Base-by-base conservation (phyloP, 2,888 invertebrate species). In the Cosmopolites sordidus region DNA sequence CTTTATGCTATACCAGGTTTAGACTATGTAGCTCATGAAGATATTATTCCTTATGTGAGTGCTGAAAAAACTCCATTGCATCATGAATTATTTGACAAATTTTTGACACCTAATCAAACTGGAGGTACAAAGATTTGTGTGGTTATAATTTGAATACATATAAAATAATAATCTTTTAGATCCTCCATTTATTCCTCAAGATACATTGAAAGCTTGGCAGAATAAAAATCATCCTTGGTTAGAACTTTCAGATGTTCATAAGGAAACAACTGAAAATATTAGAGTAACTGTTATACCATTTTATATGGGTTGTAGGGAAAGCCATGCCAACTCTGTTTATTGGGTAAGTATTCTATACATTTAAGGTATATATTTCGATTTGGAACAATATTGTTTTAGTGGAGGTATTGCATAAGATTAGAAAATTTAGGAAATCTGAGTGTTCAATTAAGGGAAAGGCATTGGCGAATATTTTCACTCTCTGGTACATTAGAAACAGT, bases 241-340 rank as follows among this genome's bases (percentile, higher is more conserved):
- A 37, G 95, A 97, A 70, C 75, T 98, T 54, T 94, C 95, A 27
- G 95, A 96, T 75, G 97, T 98, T 6, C 96, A 97, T 71, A 89
- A 92, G 66, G 96, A 98, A 77, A 96, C 96, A 0, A 98, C 98
- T 0, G 96, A 99, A 75, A 87, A 89, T 70, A 87, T 97, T 59
- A 80, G 97, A 43, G 92, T 99, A 30, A 99, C 98, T 9, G 98
- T 98, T 49, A 98, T 96, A 73, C 99, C 99, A 0, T 98, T 97
- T 76, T 97, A 95, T 70, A 94, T 97, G 92, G 96, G 96, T 29
- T 92, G 90, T 66, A 81, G 93, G 54, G 92, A 92, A 72, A 89
- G 91, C 40, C 93, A 94, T 68, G 89, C 91, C 54, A 89, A 89
- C 16, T 87, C 91, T 33, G 93, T 95, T 0, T 95, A 92, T 73